Evolutionary conservation across 1,140 invertebrate genomes (phyloP).

Genomic region (Cydia amplana): DNA sequence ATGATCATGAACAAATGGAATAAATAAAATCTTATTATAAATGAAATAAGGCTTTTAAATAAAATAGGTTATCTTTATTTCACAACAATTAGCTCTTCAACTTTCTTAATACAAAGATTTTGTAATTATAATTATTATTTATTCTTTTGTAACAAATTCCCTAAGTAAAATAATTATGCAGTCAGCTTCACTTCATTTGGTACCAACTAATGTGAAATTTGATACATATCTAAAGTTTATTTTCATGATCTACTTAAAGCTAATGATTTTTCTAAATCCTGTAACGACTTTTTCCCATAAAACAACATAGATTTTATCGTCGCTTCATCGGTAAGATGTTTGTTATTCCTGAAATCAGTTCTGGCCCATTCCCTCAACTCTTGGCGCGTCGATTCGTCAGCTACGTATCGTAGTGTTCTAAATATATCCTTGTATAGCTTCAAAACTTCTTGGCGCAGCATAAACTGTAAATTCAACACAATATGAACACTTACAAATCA

Average conservation of each 20-base stretch:
- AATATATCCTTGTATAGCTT: slow-evolving; percentile 87
- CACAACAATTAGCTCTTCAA: neutral
- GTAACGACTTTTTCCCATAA: slow-evolving; percentile 84
- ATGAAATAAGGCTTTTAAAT: neutral
- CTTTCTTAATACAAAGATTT: too few species aligned
- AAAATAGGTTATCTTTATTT: neutral
- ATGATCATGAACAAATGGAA: neutral
- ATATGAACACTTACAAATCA: slow-evolving; percentile 40
- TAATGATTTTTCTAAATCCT: slow-evolving; percentile 84
- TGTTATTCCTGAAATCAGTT: slow-evolving; percentile 85
- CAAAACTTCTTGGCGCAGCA: slow-evolving; percentile 87
- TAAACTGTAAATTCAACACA: slow-evolving; percentile 81
- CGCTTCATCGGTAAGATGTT: slow-evolving; percentile 84
- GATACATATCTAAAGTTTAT: slow-evolving; percentile 13
- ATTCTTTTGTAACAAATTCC: too few species aligned
- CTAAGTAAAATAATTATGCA: neutral
- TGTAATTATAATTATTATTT: too few species aligned
- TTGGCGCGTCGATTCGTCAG: slow-evolving; percentile 81
- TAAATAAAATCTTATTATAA: neutral
- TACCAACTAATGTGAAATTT: neutral
- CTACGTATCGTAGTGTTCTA: slow-evolving; percentile 83
- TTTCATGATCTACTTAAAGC: slow-evolving; percentile 68
- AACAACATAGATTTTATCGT: slow-evolving; percentile 86
- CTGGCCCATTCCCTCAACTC: slow-evolving; percentile 86
- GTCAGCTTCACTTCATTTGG: neutral